Evolutionary conservation across 2,797 vertebrate species (phyloP), one percentile per base, ranked within the genome.

Genomic region (Anomalospiza imberbis): DNA sequence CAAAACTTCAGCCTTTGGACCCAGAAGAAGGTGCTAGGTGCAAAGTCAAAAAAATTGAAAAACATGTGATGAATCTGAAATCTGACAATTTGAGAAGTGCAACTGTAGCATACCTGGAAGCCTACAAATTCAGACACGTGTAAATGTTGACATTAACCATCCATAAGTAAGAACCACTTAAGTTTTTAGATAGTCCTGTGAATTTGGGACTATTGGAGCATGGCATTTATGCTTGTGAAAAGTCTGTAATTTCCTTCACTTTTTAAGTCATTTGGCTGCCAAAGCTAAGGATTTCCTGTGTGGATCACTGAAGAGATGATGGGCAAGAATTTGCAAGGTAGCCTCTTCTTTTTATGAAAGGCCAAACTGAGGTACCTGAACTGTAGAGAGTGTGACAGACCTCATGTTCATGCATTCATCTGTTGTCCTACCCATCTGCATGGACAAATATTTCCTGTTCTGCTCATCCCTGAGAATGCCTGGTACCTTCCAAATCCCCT

Each of bases 401-500:
- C 9, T 44, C 53, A 6, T 6, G 9, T 51, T 87, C 18, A 15
- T 9, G n/a, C 42, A 18, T n/a, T 81, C 4, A 10, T 70, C 29
- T 42, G 16, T 26, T 68, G 10, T 72, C 48, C 54, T 84, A 75
- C 9, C 13, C 25, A 57, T 16, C n/a, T 50, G 4, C 54, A 67
- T 6, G 26, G 28, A 31, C 16, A 94, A 85, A 44, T 32, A 66
- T 3, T 55, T 94, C 34, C 36, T 83, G 15, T 68, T 79, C 71
- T 67, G 17, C 20, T 77, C 19, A 54, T 9, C 31, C 7, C 18
- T 78, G n/a, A 54, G 26, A 40, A 16, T 28, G 17, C 3, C 12
- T 9, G 2, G 21, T 16, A 70, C 20, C 18, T 17, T 68, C 60
- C 6, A 6, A 70, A 80, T 3, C 0, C 10, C 4, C 0, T 13